A percentile compares a stretch with the other conserved stretches of the same genome.
These are phyloP conservation scores for Megamerina dolium DNA, from an alignment of 2,888 invertebrate species.

Conservation along the genomic window DNA sequence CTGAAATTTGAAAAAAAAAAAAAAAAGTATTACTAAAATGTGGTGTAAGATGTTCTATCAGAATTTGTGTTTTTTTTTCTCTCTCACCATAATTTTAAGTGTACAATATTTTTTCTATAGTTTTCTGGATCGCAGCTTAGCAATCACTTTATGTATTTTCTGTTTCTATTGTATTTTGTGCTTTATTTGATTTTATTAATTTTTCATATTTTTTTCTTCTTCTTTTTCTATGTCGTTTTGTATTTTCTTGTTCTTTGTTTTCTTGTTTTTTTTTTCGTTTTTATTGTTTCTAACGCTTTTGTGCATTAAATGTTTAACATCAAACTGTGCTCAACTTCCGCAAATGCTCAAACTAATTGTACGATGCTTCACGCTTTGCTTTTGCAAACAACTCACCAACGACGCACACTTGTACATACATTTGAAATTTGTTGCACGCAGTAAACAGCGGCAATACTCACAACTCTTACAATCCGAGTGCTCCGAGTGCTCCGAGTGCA, in stretches of 20 bases:
- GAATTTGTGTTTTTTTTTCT: no score
- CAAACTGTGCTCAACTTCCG: background rate
- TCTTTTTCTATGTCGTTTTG: background rate
- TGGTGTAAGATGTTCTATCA: no score
- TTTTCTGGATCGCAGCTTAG: no score
- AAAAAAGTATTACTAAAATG: no score
- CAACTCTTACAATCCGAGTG: conserved; percentile 38
- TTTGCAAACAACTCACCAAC: background rate
- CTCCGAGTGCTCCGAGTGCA: conserved; percentile 29
- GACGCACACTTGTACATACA: background rate
- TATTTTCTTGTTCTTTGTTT: conserved; percentile 13
- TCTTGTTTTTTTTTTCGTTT: conserved; percentile 12
- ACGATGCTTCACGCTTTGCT: background rate
- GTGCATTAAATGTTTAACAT: conserved; percentile 22
- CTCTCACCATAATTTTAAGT: no score
- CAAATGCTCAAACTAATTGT: no score
- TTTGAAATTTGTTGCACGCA: conserved; percentile 8
- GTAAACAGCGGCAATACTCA: conserved; percentile 31
- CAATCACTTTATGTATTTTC: no score
- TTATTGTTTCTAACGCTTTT: conserved; percentile 23
- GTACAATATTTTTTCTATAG: no score
- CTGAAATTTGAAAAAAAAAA: no score
- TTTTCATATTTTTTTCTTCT: background rate
- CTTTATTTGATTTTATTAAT: background rate
- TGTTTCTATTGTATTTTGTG: no score